Conservation (phyloP, 2,888 invertebrate genomes). For the Dicyrtoma fusca region DNA sequence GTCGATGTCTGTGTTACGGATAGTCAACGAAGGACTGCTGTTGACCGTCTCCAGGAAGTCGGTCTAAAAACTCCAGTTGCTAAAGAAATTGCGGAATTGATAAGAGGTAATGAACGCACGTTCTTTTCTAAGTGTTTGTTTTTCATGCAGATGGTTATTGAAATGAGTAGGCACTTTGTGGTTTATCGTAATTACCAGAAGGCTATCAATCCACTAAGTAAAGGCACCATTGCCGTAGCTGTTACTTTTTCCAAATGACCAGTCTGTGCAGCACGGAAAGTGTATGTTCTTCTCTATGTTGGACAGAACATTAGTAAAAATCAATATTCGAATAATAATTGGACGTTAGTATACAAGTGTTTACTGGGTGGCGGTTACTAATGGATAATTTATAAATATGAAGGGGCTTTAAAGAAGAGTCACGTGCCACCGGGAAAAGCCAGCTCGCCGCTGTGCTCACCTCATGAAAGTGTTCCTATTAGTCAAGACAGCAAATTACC, state of each 20-base stretch:
- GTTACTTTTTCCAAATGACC: no score
- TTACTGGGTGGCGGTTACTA: not conserved
- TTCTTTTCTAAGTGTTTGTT: no score
- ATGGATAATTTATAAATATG: constrained; percentile 12
- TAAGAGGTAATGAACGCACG: constrained; percentile 70
- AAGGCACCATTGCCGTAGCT: no score
- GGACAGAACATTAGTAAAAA: not conserved
- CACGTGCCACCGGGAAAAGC: constrained; percentile 48
- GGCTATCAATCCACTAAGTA: no score
- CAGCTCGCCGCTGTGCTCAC: constrained; percentile 53
- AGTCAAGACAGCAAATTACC: constrained; percentile 55
- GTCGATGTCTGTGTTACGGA: constrained; percentile 81
- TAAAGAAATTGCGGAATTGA: constrained; percentile 80
- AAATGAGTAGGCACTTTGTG: not conserved
- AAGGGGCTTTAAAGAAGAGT: constrained; percentile 56
- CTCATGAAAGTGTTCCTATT: constrained; percentile 51
- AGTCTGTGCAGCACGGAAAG: no score
- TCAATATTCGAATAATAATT: not conserved
- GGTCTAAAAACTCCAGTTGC: constrained; percentile 88
- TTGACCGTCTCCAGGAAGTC: constrained; percentile 72
- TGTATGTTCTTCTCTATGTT: no score
- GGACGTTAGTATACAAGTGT: not conserved
- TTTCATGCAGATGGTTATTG: not conserved
- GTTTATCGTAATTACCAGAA: not conserved
- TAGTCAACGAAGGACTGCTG: constrained; percentile 78